Base-by-base conservation (phyloP, 2,888 invertebrate genomes). In the Apodemia duryi region DNA sequence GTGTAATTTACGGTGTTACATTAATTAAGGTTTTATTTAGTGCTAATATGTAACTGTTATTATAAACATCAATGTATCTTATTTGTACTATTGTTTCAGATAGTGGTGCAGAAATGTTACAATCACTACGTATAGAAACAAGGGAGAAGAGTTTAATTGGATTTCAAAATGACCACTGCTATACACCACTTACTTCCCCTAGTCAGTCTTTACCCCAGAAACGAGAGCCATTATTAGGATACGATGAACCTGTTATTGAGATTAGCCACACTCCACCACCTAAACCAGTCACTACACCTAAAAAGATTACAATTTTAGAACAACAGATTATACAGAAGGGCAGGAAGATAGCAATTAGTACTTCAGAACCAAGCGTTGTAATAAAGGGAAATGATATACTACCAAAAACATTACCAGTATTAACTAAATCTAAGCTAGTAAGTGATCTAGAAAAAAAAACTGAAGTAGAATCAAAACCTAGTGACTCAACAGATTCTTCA, bases 81-180 rank as follows among this genome's bases (percentile, higher is more conserved):
- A 29, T 60, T 46, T 35, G 32, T 43, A 43, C 11, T 63, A 61
- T 21, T 66, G 29, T 84, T 81, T 65, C 81, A 84, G 91, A 92
- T 75, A 91, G 91, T 79, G 91, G 92, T 67, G 89, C 91, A 65
- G 89, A 92, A 81, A 91, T 92, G 90, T 81, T 92, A 70, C 91
- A 91, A 70, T 90, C 91, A 49, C 76, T 91, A 67, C 81, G 88
- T 72, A 90, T 91, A 75, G 91, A 91, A 74, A 91, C 91, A 63
- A 80, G 91, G 72, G 92, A 92, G 73, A 91, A 91, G 62, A 92
- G 91, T 76, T 88, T 94, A 67, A 92, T 94, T 74, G 94, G 95
- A 5, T 94, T 95, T 73, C 94, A 94, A 76, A 94, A 96, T 87
- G 97, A 97, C 82, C 97, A 97, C 78, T 96, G 96, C 78, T 97